Base-by-base conservation (phyloP, 2,797 vertebrate species). In the Oryzias sinensis region DNA sequence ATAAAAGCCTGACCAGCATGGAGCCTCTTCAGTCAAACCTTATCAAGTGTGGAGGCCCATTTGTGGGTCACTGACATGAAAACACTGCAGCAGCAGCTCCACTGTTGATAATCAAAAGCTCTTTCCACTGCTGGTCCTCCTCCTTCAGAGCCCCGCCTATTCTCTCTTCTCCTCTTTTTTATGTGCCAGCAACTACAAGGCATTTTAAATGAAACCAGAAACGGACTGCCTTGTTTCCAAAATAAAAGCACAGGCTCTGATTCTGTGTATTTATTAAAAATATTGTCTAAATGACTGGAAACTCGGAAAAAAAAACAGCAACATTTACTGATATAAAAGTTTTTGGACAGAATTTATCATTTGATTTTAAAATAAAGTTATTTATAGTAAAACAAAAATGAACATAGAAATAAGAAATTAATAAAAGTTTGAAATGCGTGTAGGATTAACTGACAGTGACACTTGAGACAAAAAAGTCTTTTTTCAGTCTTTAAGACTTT, bases 21-120 rank as follows among this genome's bases (percentile, higher is more conserved):
- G 53, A 47, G 48, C 47, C 60, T 51, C 51, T 53, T 53, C 24
- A 60, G 53, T 51, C 44, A 41, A 43, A 61, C 50, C 68, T 73
- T 76, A 81, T 82, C 77, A 67, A 24, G 58, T 56, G 50, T 59
- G 52, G 37, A 52, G 67, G 74, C 77, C 57, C 63, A 58, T 67
- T 77, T 75, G 73, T 68, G 64, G 77, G 68, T 75, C 68, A 75
- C 53, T 53, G 74, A 74, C 67, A 63, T 65, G 69, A 78, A 82
- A 81, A 85, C 81, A 77, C 73, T 58, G 47, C 49, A 65, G 62
- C 69, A 41, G 63, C 67, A 41, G 63, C 52, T 56, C 66, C 54
- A 63, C 61, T 65, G 68, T 37, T 67, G 77, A 81, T 77, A 74
- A 76, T 77, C 63, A 56, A 60, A 63, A 66, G 51, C 66, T 24